These are phyloP conservation scores for Dinomys branickii DNA, from an alignment of 2,113 vertebrate species.

Conservation along the genomic window DNA sequence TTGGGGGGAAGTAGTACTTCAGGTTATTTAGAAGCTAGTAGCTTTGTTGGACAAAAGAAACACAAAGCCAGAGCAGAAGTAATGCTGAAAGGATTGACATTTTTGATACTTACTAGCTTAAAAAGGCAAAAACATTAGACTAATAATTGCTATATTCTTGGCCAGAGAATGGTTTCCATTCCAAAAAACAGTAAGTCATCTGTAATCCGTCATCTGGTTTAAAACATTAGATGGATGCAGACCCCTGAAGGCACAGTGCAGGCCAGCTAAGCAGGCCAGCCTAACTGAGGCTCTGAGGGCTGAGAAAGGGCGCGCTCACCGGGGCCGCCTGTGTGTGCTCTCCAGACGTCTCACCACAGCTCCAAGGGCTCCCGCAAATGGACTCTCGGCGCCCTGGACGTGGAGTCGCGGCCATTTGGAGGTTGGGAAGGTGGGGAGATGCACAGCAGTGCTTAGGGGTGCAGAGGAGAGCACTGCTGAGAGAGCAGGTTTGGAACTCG, in stretches of 20 bases:
- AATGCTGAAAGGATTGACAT: not conserved
- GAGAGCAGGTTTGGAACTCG: not conserved
- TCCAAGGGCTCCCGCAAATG: not conserved
- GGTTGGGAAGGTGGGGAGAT: not conserved
- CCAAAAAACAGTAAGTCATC: not conserved
- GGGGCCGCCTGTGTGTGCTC: rapidly evolving
- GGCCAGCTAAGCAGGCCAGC: not conserved
- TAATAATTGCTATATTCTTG: not conserved
- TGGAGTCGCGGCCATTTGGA: not conserved
- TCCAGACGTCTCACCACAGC: not conserved
- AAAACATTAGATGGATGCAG: not conserved
- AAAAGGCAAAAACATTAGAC: not conserved
- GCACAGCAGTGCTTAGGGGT: not conserved
- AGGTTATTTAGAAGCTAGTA: slow-evolving; percentile 26
- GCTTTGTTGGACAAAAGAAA: not conserved
- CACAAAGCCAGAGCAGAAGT: not conserved
- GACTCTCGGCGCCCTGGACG: not conserved
- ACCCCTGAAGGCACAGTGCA: not conserved
- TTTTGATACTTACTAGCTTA: not conserved
- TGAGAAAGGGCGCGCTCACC: not conserved
- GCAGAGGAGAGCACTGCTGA: not conserved
- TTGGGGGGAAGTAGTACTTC: slow-evolving; percentile 23
- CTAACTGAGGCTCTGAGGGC: not conserved
- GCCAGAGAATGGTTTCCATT: not conserved
- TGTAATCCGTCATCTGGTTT: not conserved